Percentiles rank a stretch among this genome's conserved stretches.
phyloP scores from a whole-genome alignment of 2,797 vertebrate species.

The Euphonia xanthogaster region DNA sequence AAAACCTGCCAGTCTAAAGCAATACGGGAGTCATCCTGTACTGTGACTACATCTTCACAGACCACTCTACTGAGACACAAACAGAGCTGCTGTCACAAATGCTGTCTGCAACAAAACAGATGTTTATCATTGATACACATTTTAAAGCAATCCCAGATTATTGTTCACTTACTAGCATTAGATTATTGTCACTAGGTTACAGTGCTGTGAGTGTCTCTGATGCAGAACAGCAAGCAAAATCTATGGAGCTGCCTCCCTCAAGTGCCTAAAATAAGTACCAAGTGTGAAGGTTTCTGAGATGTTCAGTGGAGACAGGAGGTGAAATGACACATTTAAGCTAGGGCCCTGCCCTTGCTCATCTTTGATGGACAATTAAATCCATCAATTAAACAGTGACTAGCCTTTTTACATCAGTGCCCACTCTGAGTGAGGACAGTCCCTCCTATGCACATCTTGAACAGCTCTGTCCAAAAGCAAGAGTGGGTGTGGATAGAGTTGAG shows the following conservation, averaged over 20 bases:
- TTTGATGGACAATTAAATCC: background rate
- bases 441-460: background rate
- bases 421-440: background rate
- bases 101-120: background rate
- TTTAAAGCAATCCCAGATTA: background rate
- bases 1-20: background rate
- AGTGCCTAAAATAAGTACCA: background rate
- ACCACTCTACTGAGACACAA: rapidly evolving
- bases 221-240: background rate
- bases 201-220: background rate
- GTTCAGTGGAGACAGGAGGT: background rate
- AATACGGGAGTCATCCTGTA: background rate
- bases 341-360: background rate
- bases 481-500: background rate
- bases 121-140: background rate
- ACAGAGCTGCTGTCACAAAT: background rate
- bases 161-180: background rate
- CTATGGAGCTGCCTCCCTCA: background rate
- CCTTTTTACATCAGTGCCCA: background rate
- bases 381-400: background rate
- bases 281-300: background rate
- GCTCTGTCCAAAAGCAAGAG: background rate
- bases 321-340: background rate
- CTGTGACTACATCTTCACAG: background rate
- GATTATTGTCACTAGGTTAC: background rate